Base-by-base conservation (phyloP, 2,888 invertebrate genomes). In the Andrena hattorfiana region DNA sequence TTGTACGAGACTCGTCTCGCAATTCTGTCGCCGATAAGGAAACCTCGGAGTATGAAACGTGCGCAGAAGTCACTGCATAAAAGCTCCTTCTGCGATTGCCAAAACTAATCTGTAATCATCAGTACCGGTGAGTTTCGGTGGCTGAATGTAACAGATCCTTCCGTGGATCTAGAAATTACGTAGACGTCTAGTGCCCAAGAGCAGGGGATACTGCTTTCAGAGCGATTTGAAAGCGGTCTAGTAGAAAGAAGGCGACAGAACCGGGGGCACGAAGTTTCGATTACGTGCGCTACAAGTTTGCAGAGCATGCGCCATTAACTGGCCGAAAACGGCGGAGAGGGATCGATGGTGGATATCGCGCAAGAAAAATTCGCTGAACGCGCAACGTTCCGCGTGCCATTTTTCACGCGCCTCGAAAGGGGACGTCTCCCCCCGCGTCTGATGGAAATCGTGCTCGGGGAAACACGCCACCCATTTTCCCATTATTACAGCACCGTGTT, bases 271-370 rank as follows among this genome's bases (percentile, higher is more conserved):
- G 42, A 42, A 42, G 42, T 42, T 42, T 42, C 42, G 16, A 42
- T 42, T 42, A 42, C 42, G 79, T 66, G 80, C 73, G 54, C 70
- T 73, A 77, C 68, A 83, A 83, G 80, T 81, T 83, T 68, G 13
- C 64, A 35, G 49, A 63, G 60, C 72, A 72, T 70, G 81, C 71
- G 56, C 75, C 78, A 85, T 85, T 86, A 84, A 84, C 59, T 68
- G 62, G 67, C 74, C 73, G 76, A 84, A 84, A 77, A 74, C 80
- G 56, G 23, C n/a, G n/a, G 28, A 30, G 42, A 26, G 64, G 56
- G 35, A 82, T 84, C 74, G 78, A 81, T 76, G 80, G 63, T 49
- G 51, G 51, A 54, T 26, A 64, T 77, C 51, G 80, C 69, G 69
- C 51, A 66, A 71, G 60, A 71, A 70, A 62, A 71, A 62, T 80